Evolutionary conservation across 1,140 invertebrate species (phyloP), one percentile per base, ranked within the genome.

Genomic region (Trichogramma pretiosum): DNA sequence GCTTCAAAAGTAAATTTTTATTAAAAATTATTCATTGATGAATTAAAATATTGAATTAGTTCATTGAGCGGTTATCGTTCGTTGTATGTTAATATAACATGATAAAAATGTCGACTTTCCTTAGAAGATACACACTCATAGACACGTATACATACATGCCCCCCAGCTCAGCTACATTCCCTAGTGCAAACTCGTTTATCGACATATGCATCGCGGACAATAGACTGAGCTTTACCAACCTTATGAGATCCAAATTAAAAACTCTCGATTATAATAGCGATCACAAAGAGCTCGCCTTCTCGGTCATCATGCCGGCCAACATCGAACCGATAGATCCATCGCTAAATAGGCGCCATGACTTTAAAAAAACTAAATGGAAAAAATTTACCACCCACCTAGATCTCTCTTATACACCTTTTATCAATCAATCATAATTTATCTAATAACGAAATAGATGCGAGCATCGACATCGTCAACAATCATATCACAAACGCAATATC

Each of bases 251-350:
- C 13, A 45, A 34, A 45, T 30, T 45, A 13, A 3, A 2, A 1
- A 24, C 32, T 5, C n/a, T 45, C 13, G 33, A 45, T 10, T 45
- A 45, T 13, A 24, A 45, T 14, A 45, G 42, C 10, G 33, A 45
- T 26, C 42, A 45, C 14, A 18, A 16, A 5, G 42, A 18, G 2
- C 18, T 45, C 2, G 5, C 3, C 11, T 28, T 41, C 16, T 28
- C 39, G 3, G 24, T 28, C 2, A 16, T 7, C n/a, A 3, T 41
- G 14, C 10, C 2, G 5, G 3, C 11, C 8, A 23, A 11, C 14
- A 18, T 11, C n/a, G 16, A 34, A n/a, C 5, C 5, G 9, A 34
- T 34, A 11, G 16, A 5, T 34, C 5, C 10, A 34, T 34, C 33
- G 16, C 11, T 28, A 5, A 7, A 5, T 28, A 7, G 5, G 4